Evolutionary conservation across 2,888 invertebrate genomes (phyloP).

Genomic region (Erannis defoliaria): DNA sequence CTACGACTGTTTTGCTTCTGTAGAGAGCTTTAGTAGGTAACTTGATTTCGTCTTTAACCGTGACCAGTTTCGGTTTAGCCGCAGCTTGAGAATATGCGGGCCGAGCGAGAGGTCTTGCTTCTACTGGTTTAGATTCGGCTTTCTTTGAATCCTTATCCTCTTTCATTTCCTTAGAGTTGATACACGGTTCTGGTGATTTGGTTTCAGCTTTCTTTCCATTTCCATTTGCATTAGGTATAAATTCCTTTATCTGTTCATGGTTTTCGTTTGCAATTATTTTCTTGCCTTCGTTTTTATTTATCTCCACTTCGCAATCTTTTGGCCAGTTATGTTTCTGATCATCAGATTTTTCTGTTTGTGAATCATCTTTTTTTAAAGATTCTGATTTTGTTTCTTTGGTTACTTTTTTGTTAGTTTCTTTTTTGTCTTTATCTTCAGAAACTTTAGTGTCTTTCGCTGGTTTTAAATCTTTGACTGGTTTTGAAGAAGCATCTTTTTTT

Average conservation of each 20-base stretch:
- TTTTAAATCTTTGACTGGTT: constrained; percentile 31
- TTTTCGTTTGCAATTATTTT: constrained; percentile 1
- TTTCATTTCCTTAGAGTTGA: neutral
- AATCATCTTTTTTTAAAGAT: constrained; percentile 24
- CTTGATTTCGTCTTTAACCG: constrained; percentile 70
- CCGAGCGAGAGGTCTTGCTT: constrained; percentile 59
- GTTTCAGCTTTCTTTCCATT: constrained; percentile 18
- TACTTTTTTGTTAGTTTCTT: constrained; percentile 12
- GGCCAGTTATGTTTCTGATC: constrained; percentile 15
- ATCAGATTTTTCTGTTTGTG: constrained; percentile 12
- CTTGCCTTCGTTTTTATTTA: constrained; percentile 7
- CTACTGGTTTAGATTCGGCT: constrained; percentile 57
- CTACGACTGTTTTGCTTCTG: constrained; percentile 80
- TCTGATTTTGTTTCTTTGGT: constrained; percentile 21
- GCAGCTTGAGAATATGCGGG: constrained; percentile 84
- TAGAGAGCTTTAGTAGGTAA: constrained; percentile 61
- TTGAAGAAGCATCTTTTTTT: constrained; percentile 18
- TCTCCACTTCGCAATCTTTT: constrained; percentile 22
- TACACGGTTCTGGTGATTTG: constrained; percentile 16
- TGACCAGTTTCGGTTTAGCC: constrained; percentile 77
- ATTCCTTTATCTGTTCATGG: constrained; percentile 9
- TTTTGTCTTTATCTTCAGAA: constrained; percentile 58
- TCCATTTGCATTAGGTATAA: no score
- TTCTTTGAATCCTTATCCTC: constrained; percentile 63
- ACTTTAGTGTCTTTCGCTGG: constrained; percentile 50